Evolutionary conservation across 2,888 invertebrate species (phyloP).

Genomic region (Lomographa bimaculata): DNA sequence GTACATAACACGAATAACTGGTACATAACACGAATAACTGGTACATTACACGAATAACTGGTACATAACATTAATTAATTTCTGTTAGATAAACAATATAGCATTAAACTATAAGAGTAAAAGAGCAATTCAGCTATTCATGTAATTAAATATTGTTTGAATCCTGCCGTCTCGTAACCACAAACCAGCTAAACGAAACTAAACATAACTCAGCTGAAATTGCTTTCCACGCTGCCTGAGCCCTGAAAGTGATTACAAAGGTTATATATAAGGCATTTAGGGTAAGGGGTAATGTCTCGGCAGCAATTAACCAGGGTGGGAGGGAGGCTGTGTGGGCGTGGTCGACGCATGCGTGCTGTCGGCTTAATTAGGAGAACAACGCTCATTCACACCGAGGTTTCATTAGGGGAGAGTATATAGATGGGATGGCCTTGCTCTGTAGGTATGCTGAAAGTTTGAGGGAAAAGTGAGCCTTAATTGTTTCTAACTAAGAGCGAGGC

Average conservation of each 20-base stretch:
- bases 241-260: conserved; percentile 39
- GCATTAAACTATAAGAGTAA: too few species aligned
- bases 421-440: conserved; percentile 27
- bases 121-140: too few species aligned
- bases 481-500: conserved; percentile 32
- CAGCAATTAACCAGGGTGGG: conserved; percentile 72
- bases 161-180: too few species aligned
- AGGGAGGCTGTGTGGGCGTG: conserved; percentile 80
- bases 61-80: too few species aligned
- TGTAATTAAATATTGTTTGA: too few species aligned
- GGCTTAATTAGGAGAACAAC: conserved; percentile 75
- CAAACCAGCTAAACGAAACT: not conserved
- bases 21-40: too few species aligned
- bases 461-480: conserved; percentile 44
- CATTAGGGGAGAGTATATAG: conserved; percentile 58
- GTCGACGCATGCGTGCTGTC: conserved; percentile 70
- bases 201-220: conserved; percentile 18
- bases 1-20: too few species aligned
- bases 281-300: conserved; percentile 80
- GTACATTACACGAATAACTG: too few species aligned
- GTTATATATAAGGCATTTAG: conserved; percentile 69
- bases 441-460: conserved; percentile 19
- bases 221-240: conserved; percentile 17
- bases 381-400: conserved; percentile 76
- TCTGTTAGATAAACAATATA: too few species aligned